A percentile compares a stretch with the other conserved stretches of the same genome.
Conservation (phyloP, 2,888 invertebrate genomes). For the Hedychridium roseum region DNA sequence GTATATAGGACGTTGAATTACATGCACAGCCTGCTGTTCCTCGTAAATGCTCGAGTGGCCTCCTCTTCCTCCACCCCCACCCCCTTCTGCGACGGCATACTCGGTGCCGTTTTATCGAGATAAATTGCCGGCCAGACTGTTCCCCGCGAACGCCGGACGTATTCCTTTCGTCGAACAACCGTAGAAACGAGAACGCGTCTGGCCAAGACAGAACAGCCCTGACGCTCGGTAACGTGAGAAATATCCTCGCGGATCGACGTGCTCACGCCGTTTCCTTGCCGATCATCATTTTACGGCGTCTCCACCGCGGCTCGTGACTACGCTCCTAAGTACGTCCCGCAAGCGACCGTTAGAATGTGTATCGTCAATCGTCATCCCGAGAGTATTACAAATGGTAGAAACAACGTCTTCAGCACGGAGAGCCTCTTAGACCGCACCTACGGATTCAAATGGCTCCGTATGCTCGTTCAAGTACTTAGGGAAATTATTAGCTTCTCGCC, state of each 20-base stretch:
- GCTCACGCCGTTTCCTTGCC: conserved; percentile 17
- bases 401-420: no score
- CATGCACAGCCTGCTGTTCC: conserved; percentile 8
- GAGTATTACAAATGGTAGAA: no score
- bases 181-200: conserved; percentile 30
- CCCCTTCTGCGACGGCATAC: conserved; percentile 2
- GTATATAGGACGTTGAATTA: conserved; percentile 17
- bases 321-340: no score
- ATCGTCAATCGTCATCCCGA: no score
- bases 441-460: no score
- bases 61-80: conserved; percentile 1
- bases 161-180: conserved; percentile 17
- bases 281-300: conserved; percentile 21
- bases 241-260: conserved; percentile 16
- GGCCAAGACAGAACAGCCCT: conserved; percentile 18
- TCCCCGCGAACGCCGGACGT: conserved; percentile 17
- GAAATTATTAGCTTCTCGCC: no score
- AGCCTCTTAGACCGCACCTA: no score
- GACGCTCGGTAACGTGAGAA: conserved; percentile 36
- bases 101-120: conserved; percentile 7
- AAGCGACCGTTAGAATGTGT: no score
- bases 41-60: conserved; percentile 21
- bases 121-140: conserved; percentile 24
- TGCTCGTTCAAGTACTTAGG: no score
- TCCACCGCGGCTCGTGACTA: conserved; percentile 14